A percentile compares a stretch with the other conserved stretches of the same genome.
These are phyloP conservation scores for Saturnia pavonia DNA, from an alignment of 2,888 invertebrate genomes.

Conservation along the genomic window DNA sequence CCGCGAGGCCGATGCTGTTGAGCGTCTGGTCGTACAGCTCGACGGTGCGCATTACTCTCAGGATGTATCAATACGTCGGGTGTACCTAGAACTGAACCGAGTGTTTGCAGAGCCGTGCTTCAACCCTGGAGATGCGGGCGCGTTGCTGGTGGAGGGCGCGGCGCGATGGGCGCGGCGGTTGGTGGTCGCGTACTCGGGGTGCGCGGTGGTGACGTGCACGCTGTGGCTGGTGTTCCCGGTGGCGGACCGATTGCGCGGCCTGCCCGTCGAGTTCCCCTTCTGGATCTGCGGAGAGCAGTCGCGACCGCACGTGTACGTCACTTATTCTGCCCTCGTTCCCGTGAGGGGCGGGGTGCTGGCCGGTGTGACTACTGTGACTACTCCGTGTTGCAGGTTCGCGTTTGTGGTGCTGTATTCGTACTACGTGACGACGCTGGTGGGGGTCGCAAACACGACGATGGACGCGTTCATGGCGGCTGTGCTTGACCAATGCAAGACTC, in stretches of 20 bases:
- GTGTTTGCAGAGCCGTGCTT: constrained; percentile 37
- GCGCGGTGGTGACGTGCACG: constrained; percentile 61
- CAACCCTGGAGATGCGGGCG: constrained; percentile 23
- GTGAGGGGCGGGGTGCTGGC: too few relatives aligned
- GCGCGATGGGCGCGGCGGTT: constrained; percentile 39
- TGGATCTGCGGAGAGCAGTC: constrained; percentile 38
- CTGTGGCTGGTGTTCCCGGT: constrained; percentile 61
- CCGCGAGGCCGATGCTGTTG: constrained; percentile 35
- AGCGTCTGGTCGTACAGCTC: constrained; percentile 35
- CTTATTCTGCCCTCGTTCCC: background rate
- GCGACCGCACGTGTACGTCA: constrained; percentile 31
- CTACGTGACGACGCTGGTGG: constrained; percentile 68
- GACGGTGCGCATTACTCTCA: constrained; percentile 29
- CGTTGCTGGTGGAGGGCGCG: constrained; percentile 28
- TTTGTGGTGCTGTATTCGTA: constrained; percentile 61
- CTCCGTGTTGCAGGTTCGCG: constrained; percentile 49
- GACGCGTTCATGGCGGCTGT: constrained; percentile 72
- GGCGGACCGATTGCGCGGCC: constrained; percentile 39
- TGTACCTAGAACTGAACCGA: background rate
- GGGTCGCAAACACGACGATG: constrained; percentile 75
- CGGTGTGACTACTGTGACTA: too few relatives aligned
- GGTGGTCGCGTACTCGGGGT: constrained; percentile 43
- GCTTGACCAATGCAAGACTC: constrained; percentile 63
- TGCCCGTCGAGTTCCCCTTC: constrained; percentile 51
- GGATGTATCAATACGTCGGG: background rate